Evolutionary conservation across 1,140 invertebrate species (phyloP), one percentile per base, ranked within the genome.

Genomic region (Philotrypesis tridentata): DNA sequence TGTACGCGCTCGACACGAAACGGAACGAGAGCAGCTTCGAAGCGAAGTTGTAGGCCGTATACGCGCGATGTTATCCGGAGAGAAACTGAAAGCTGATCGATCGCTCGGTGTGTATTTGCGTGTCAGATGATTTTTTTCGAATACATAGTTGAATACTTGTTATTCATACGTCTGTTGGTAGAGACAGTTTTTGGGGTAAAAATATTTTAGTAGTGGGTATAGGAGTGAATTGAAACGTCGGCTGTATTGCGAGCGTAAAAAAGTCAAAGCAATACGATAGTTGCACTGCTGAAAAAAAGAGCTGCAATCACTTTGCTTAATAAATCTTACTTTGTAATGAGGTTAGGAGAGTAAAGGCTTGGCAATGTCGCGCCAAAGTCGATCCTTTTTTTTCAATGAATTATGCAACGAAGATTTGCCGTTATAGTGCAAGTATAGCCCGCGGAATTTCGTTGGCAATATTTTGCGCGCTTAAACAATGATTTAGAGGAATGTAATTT

Each of bases 41-140:
- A 55, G 48, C 48, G 6, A n/a, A 55, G 17, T 55, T n/a, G 48
- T 55, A n/a, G 21, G 48, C 7, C 17, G 7, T 29, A 31, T 29
- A n/a, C n/a, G n/a, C n/a, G 67, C 31, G 31, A 70, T n/a, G 31
- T 70, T 33, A 25, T 25, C 31, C 31, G 61, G 7, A 65, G 61
- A 65, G 61, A 65, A 65, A 65, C 27, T 4, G 61, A 65, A 65
- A 29, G 27, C 27, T 65, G 61, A 65, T 27, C 61, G 61, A 65
- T 65, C 21, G 48, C 7, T 55, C 17, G 21, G n/a, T 55, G 17
- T 43, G n/a, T 55, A 55, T 17, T 55, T 55, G 48, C 7, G n/a
- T 17, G 48, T 55, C 21, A n/a, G 48, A 55, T 55, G 48, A 21
- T 21, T 55, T 55, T 55, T 55, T 43, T 43, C 9, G 40, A 43